These are phyloP conservation scores for Hypomecis punctinalis DNA, from an alignment of 2,888 invertebrate genomes.

Conservation along the genomic window DNA sequence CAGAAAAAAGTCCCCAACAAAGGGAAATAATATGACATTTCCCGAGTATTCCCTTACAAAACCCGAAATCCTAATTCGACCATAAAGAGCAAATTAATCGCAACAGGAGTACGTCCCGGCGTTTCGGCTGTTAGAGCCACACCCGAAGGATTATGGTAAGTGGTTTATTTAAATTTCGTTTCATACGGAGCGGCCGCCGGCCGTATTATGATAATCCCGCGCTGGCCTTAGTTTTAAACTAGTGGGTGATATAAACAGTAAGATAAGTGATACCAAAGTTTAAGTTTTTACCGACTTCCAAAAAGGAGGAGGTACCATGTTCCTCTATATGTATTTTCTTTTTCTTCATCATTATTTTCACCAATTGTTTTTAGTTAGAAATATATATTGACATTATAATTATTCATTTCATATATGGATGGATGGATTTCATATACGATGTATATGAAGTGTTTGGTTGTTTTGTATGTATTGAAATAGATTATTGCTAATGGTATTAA, in stretches of 20 bases:
- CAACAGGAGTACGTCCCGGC: conserved; percentile 19
- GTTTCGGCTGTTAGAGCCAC: conserved; percentile 21
- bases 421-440: no score
- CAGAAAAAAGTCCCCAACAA: conserved; percentile 3
- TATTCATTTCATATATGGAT: no score
- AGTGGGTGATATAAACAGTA: conserved; percentile 21
- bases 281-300: neutral
- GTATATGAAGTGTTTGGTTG: no score
- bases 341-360: no score
- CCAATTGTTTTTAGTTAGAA: no score
- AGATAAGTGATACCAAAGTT: neutral
- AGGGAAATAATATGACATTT: neutral
- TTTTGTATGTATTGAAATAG: no score
- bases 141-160: conserved; percentile 52
- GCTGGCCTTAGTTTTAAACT: conserved; percentile 42
- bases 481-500: no score
- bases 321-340: no score
- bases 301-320: no score
- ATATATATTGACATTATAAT: no score
- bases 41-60: conserved; percentile 14
- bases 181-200: conserved; percentile 36
- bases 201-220: conserved; percentile 49
- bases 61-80: conserved; percentile 21
- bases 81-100: conserved; percentile 26
- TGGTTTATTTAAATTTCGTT: conserved; percentile 56